Evolutionary conservation across 2,113 vertebrate species (phyloP).

Genomic region (Notarius quadriscutis): DNA sequence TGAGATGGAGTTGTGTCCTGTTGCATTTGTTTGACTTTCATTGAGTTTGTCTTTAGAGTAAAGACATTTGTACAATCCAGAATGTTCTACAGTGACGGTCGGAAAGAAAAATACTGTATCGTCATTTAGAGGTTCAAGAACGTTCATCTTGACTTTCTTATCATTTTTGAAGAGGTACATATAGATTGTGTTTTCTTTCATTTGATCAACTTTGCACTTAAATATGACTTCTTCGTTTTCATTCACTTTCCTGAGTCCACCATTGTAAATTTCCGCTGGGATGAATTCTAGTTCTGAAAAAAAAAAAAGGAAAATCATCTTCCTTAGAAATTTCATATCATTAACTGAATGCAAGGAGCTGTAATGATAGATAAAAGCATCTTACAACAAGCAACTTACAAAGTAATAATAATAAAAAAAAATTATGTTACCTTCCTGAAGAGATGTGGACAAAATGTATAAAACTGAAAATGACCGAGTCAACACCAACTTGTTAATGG

Average conservation of each 20-base stretch:
- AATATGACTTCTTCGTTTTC: background rate
- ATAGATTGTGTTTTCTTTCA: background rate
- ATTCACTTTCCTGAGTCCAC: background rate
- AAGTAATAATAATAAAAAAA: background rate
- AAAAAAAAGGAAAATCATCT: too few relatives aligned
- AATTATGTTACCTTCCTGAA: background rate
- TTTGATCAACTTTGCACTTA: background rate
- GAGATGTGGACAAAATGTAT: background rate
- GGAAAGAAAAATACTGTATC: background rate
- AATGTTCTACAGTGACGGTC: background rate
- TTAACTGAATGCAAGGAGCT: background rate
- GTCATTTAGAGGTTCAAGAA: background rate
- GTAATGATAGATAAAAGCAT: background rate
- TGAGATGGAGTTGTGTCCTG: background rate
- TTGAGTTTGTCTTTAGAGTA: background rate
- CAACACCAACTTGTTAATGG: background rate
- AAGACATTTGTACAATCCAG: constrained; percentile 9
- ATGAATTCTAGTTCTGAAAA: background rate
- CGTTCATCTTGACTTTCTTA: background rate
- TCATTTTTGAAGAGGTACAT: constrained; percentile 15
- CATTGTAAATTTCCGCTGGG: background rate
- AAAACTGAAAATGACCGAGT: background rate
- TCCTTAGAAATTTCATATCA: background rate
- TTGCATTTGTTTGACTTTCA: background rate
- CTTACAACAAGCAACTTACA: background rate